These are phyloP conservation scores for Octopus bimaculoides DNA, from an alignment of 1,140 invertebrate species.

Conservation along the genomic window DNA sequence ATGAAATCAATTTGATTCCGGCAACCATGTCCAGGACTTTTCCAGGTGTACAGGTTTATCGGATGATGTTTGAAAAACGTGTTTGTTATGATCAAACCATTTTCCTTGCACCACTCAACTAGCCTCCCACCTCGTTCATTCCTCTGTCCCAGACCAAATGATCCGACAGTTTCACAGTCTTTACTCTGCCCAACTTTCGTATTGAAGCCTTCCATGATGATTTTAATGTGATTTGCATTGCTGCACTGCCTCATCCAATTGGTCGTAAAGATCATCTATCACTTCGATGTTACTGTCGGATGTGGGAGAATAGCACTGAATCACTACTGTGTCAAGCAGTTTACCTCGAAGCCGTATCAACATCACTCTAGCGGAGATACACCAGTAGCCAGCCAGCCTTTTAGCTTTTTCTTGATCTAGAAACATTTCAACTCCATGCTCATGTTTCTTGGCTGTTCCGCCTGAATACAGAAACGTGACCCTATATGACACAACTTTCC, in stretches of 20 bases:
- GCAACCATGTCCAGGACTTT: background rate
- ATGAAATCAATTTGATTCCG: background rate
- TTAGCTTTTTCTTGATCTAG: background rate
- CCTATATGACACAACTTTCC: background rate
- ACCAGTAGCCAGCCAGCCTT: background rate
- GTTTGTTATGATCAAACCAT: background rate
- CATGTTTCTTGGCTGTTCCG: background rate
- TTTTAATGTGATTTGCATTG: background rate
- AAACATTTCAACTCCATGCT: background rate
- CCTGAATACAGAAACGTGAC: background rate
- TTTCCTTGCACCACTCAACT: background rate
- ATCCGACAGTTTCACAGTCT: background rate
- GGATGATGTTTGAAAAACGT: background rate
- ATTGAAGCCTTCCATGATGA: background rate
- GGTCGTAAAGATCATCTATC: background rate
- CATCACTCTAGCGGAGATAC: background rate
- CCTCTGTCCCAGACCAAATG: background rate
- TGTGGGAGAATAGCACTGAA: background rate
- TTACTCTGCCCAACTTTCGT: background rate
- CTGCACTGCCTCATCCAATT: background rate
- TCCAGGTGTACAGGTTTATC: background rate
- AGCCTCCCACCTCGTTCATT: background rate
- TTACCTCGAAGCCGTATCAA: background rate
- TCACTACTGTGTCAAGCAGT: background rate
- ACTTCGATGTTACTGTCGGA: background rate